Base-by-base conservation (phyloP, 2,888 invertebrate genomes). In the Chrysotoxum bicinctum region DNA sequence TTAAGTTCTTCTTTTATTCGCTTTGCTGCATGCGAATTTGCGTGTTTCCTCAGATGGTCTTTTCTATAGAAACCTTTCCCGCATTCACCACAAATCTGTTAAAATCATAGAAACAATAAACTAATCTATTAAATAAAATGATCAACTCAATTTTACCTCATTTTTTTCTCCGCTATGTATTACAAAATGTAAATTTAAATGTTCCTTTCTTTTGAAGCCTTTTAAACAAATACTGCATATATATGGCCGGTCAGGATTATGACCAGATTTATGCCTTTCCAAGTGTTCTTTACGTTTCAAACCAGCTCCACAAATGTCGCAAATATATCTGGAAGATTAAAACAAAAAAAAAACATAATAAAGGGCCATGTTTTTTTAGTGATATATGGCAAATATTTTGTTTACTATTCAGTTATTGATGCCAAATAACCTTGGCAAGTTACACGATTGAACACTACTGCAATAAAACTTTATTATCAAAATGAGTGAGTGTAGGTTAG, bases 151-250 rank as follows among this genome's bases (percentile, higher is more conserved):
- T 21, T 37, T 58, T 78, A 96, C 94, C 91, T 96, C 96, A 6
- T 95, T 96, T 92, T 96, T 96, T 90, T 96, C 95, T 40, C 96
- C 96, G 73, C 96, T 96, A 92, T 97, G 97, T 90, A 96, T 97
- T 88, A 96, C 96, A 88, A 95, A 95, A 92, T 97, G 97, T 87
- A 96, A 93, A 91, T 96, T 96, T 89, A 97, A 93, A 89, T 97
- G 96, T 90, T 97, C 96, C 90, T 96, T 95, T 77, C 96, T 93
- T 91, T 96, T 96, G 92, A 96, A 96, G 6, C 95, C 95, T 91
- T 96, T 96, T 92, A 94, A 93, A 89, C 96, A 96, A 48, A 96
- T 94, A 60, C 94, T 94, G 92, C 96, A 96, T 50, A 95, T 95
- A 90, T 95, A 96, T 45, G 96, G 96, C 89, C 96, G 93, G 90